A percentile compares a stretch with the other conserved stretches of the same genome.
Conservation (phyloP, 2,888 invertebrate genomes). For the Oscheius sp. region DNA sequence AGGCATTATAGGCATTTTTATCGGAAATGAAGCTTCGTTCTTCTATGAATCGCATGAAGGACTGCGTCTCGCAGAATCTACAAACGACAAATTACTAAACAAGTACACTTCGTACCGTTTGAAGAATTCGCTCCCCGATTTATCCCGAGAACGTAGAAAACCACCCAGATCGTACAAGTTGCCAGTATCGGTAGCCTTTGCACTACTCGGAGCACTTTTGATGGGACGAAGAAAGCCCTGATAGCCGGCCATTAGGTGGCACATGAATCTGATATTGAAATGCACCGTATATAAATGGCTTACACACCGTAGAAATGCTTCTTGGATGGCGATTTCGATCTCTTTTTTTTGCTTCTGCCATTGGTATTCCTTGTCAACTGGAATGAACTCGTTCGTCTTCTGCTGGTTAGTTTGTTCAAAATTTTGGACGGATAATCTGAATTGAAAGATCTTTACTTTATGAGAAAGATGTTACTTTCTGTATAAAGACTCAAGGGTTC, state of each 20-base stretch:
- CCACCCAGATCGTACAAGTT: conserved; percentile 91
- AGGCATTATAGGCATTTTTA: conserved; percentile 88
- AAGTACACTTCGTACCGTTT: conserved; percentile 32
- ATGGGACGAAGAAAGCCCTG: conserved; percentile 75
- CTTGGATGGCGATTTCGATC: conserved; percentile 92
- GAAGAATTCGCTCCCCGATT: conserved; percentile 76
- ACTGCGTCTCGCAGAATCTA: conserved; percentile 68
- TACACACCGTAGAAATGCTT: conserved; percentile 90
- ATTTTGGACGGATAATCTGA: conserved; percentile 29
- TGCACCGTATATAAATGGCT: not conserved
- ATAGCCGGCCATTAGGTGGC: conserved; percentile 73
- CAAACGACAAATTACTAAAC: not conserved
- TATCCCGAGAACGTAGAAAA: conserved; percentile 84
- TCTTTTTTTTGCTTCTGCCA: conserved; percentile 77
- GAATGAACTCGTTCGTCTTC: conserved; percentile 76
- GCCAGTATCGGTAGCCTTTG: conserved; percentile 89
- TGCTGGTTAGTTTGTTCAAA: conserved; percentile 20
- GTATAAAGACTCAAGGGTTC: conserved; percentile 82
- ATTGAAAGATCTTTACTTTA: not conserved
- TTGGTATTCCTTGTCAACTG: conserved; percentile 61
- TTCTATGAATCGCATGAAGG: conserved; percentile 87
- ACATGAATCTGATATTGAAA: conserved; percentile 63
- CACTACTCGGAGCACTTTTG: conserved; percentile 82
- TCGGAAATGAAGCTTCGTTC: conserved; percentile 98
- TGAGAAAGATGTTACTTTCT: conserved; percentile 37